Evolutionary conservation across 2,888 invertebrate species (phyloP).

Genomic region (Hyles lineata): DNA sequence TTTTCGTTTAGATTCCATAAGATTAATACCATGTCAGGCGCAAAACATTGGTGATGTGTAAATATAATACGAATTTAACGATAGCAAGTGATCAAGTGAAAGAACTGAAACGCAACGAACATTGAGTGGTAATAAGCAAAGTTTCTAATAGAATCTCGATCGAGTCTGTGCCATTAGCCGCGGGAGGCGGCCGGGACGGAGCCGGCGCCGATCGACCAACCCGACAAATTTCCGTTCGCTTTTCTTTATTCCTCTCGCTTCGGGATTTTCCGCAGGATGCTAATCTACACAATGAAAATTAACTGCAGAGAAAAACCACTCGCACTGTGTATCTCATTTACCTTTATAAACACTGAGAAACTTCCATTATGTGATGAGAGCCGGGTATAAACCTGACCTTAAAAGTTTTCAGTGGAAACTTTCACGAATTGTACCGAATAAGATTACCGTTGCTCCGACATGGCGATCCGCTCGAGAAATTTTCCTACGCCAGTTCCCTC

Average conservation of each 20-base stretch:
- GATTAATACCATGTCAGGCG: background rate
- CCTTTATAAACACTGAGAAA: conserved; percentile 51
- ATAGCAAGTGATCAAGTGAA: conserved; percentile 23
- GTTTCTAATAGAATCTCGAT: conserved; percentile 53
- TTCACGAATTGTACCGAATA: conserved; percentile 36
- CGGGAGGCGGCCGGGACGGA: conserved; percentile 43
- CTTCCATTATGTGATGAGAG: conserved; percentile 48
- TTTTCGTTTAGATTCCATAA: too few species aligned
- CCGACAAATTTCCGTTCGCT: conserved; percentile 64
- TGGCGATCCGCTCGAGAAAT: conserved; percentile 36
- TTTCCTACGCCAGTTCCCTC: conserved; percentile 39
- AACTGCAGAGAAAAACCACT: conserved; percentile 50
- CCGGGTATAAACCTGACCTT: conserved; percentile 48
- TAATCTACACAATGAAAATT: conserved; percentile 70
- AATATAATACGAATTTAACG: conserved; percentile 35
- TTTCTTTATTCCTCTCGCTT: conserved; percentile 45
- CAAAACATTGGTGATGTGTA: too few species aligned
- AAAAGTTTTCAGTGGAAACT: conserved; percentile 47
- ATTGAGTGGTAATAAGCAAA: conserved; percentile 50
- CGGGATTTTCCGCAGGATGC: conserved; percentile 63
- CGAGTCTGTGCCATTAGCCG: conserved; percentile 51
- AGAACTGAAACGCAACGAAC: conserved; percentile 38
- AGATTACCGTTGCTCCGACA: conserved; percentile 44
- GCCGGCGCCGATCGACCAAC: conserved; percentile 50
- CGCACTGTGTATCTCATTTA: conserved; percentile 47